Percentiles rank a stretch among this genome's conserved stretches.
Conservation (phyloP, 2,888 invertebrate species). For the Girardia tigrina region DNA sequence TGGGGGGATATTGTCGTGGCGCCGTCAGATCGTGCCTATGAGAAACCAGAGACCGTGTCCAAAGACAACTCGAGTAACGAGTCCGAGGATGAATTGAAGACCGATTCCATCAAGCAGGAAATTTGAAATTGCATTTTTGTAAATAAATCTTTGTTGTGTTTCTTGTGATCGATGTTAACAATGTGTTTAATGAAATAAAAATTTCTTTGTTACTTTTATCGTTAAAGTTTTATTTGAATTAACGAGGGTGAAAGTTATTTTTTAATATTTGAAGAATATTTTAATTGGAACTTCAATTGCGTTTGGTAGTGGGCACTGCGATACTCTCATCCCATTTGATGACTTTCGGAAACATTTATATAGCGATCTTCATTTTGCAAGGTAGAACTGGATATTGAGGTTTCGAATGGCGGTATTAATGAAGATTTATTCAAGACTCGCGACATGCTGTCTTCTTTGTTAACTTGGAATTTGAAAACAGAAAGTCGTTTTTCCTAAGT, state of each 20-base stretch:
- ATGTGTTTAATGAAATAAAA: conserved; percentile 31
- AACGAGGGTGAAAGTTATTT: too few species aligned
- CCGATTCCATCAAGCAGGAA: background rate
- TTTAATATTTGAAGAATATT: too few species aligned
- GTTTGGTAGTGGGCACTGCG: too few species aligned
- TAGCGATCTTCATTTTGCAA: too few species aligned
- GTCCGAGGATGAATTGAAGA: conserved; percentile 40
- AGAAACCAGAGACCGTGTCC: conserved; percentile 63
- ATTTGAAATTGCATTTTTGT: conserved; percentile 37
- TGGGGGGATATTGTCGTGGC: conserved; percentile 92
- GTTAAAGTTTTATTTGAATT: conserved; percentile 35
- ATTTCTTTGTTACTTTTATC: conserved; percentile 35
- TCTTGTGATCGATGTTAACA: conserved; percentile 32
- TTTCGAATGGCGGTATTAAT: too few species aligned
- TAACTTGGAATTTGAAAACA: too few species aligned
- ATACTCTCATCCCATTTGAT: too few species aligned
- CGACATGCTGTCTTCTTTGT: too few species aligned
- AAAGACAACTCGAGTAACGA: conserved; percentile 40
- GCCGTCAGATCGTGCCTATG: conserved; percentile 81
- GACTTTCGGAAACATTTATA: background rate
- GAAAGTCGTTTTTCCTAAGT: too few species aligned
- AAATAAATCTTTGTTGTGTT: conserved; percentile 36
- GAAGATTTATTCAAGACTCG: too few species aligned
- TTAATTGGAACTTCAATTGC: too few species aligned
- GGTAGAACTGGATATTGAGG: too few species aligned